phyloP scores from a whole-genome alignment of 2,888 invertebrate species.

The Caenorhabditis angaria region DNA sequence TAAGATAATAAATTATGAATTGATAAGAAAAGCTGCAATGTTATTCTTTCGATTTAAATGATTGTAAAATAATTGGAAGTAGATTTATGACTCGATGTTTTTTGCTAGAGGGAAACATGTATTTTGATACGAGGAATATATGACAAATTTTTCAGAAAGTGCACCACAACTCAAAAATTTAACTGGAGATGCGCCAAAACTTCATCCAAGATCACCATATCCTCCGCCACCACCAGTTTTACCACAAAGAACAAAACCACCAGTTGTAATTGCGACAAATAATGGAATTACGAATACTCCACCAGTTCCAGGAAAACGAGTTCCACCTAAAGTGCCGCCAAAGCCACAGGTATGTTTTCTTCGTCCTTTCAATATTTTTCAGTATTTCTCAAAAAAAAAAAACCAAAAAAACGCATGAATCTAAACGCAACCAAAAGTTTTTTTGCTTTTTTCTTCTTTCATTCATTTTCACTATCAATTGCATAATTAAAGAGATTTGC shows the following conservation, averaged over 20 bases:
- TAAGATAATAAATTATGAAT: background rate
- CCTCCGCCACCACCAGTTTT: slow-evolving; percentile 32
- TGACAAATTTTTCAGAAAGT: slow-evolving; percentile 19
- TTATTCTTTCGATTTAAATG: background rate
- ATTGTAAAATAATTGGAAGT: background rate
- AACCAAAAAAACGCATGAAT: slow-evolving; percentile 3
- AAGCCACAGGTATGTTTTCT: slow-evolving; percentile 65
- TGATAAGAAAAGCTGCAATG: background rate
- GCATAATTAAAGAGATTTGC: background rate
- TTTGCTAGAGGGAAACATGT: no score
- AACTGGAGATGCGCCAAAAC: slow-evolving; percentile 29
- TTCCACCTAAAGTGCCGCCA: slow-evolving; percentile 69
- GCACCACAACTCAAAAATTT: slow-evolving; percentile 35
- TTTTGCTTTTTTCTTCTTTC: background rate
- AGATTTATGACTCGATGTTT: background rate
- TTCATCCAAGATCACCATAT: slow-evolving; percentile 29
- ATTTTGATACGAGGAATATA: no score
- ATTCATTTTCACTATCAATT: slow-evolving; percentile 2
- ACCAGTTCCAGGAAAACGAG: slow-evolving; percentile 27
- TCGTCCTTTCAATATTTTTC: background rate
- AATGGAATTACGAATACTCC: slow-evolving; percentile 35
- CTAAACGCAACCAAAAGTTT: background rate
- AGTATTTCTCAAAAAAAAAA: background rate
- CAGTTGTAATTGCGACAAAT: slow-evolving; percentile 8
- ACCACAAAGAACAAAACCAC: slow-evolving; percentile 18